Base-by-base conservation (phyloP, 2,113 vertebrate species). In the Nycticorax nycticorax region DNA sequence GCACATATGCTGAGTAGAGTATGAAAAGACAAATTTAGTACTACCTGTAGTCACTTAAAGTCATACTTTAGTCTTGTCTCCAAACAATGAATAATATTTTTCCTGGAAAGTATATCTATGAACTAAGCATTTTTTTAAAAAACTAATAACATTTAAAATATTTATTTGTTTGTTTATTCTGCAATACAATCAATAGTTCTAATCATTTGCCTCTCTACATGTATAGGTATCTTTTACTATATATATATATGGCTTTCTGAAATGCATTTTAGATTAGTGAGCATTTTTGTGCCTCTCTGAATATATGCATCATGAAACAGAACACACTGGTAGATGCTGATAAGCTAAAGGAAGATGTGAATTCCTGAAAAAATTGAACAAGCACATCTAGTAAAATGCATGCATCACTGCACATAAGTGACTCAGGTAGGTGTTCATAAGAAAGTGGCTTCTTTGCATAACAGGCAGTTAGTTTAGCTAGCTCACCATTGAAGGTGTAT, bases 341-440 rank as follows among this genome's bases (percentile, higher is more conserved):
- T 85, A 83, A 90, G 32, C 7, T n/a, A 85, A 79, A 88, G 18
- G 53, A 85, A 94, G 71, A 53, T 47, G 4, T 74, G 68, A 83
- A 85, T 88, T 94, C 78, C 71, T 88, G 92, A 92, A 95, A 93
- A 96, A 94, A 71, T 85, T 53, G 82, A 90, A 85, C 30, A 47
- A 92, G 9, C 9, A 14, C 45, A 43, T 88, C 10, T n/a, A 55
- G 50, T n/a, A 89, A 85, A 50, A 53, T 10, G 3, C 2, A 3
- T 33, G 8, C 13, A 12, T 62, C 17, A 1, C 9, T 85, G 35
- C 20, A 71, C 14, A 14, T 53, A 68, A 73, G 18, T 89, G 88
- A 76, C 28, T 90, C 55, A 94, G 50, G n/a, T 5, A 74, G 24
- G 8, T 85, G 33, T 64, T 85, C 33, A 21, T 20, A 87, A 30